Conservation (phyloP, 64 coral and sea anemone genomes). For the Dendrophyllia cribrosa region DNA sequence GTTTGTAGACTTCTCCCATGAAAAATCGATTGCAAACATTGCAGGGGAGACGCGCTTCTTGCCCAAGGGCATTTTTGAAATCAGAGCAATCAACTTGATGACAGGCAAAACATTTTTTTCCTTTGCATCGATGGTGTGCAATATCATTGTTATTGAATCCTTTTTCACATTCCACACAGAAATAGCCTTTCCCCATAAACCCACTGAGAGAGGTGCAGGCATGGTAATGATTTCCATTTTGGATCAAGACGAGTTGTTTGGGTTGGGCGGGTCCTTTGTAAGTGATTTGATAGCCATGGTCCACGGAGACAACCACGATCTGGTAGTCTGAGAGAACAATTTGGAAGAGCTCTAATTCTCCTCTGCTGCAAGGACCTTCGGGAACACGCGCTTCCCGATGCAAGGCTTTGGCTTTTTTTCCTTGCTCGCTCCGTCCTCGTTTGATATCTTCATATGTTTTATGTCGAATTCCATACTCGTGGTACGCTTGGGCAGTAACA, state of each 20-base stretch:
- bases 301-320: not conserved
- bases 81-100: not conserved
- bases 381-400: not conserved
- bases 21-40: not conserved
- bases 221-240: too few relatives aligned
- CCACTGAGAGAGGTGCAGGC: too few relatives aligned
- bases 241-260: too few relatives aligned
- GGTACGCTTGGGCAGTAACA: not conserved
- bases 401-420: not conserved
- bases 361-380: not conserved
- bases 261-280: not conserved
- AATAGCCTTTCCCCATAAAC: too few relatives aligned
- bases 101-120: not conserved
- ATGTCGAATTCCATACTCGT: not conserved
- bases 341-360: not conserved
- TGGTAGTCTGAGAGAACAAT: not conserved
- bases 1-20: not conserved
- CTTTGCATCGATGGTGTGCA: not conserved
- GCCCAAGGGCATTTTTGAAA: not conserved
- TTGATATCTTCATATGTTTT: not conserved
- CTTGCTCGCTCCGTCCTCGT: not conserved
- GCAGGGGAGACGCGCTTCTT: not conserved
- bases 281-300: not conserved
- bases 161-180: conserved; percentile 1
- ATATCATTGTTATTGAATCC: conserved; percentile 7